Evolutionary conservation across 2,113 vertebrate genomes (phyloP).

Genomic region (Passer domesticus): DNA sequence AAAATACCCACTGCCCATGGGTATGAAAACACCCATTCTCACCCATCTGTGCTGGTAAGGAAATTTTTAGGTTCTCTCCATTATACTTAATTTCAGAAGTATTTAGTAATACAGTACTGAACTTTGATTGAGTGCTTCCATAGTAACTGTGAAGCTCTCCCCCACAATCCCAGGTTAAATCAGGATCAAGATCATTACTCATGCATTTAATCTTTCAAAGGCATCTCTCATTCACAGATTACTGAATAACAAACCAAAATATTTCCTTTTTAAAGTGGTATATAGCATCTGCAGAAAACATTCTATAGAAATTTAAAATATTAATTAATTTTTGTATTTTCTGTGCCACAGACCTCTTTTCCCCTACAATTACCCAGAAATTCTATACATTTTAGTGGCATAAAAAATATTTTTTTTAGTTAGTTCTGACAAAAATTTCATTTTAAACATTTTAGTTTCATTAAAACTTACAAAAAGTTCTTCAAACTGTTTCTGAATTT

Average conservation of each 20-base stretch:
- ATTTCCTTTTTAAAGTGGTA: neutral
- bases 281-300: neutral
- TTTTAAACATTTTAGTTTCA: neutral
- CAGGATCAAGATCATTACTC: neutral
- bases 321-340: neutral
- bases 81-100: neutral
- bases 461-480: constrained; percentile 82
- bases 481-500: constrained; percentile 93
- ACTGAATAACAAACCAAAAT: neutral
- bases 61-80: neutral
- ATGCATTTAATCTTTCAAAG: neutral
- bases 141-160: neutral
- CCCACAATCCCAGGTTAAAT: neutral
- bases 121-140: neutral
- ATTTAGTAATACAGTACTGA: neutral
- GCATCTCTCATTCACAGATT: neutral
- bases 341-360: neutral
- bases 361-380: neutral
- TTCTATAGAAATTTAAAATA: neutral
- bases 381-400: neutral
- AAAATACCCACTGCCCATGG: neutral
- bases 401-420: neutral
- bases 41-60: neutral
- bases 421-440: neutral
- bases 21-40: neutral